Evolutionary conservation across 2,797 vertebrate genomes (phyloP), one percentile per base, ranked within the genome.

Genomic region (Acrossocheilus fasciatus): DNA sequence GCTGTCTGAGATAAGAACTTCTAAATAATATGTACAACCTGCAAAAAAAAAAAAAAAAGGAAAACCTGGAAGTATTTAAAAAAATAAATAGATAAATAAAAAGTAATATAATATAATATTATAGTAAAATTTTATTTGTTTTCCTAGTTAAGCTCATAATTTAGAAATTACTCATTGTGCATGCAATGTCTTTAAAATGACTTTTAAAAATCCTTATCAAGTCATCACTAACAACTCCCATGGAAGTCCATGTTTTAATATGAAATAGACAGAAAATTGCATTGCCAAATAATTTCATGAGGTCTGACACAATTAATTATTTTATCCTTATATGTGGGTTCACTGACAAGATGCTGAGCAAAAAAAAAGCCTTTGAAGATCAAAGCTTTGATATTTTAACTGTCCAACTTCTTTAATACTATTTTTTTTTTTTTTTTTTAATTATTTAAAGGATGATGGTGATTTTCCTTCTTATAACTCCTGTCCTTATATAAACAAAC

Each of bases 291-390:
- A n/a, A 59, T 41, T 59, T 59, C 7, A 5, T 59, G 30, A 39
- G 30, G 34, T 78, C 52, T 9, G 14, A 17, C 52, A 10, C 18
- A 15, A 41, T 76, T 5, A 26, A 39, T 77, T n/a, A 59, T 59
- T 59, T 39, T 23, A n/a, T 39, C 20, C 10, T 57, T 59, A n/a
- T 41, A 77, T 77, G 14, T 79, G 14, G 23, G 23, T 79, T 79
- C 57, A 79, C n/a, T 79, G 23, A 64, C 23, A 3, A 41, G 77
- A 64, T 45, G 41, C 41, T 80, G 43, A 64, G n/a, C 39, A 64
- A 12, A 45, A 41, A 64, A 78, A 45, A 64, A 78, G 20, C 57
- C n/a, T 80, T 80, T 45, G 59, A 80, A 80, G 39, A 59, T 17
- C 54, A 30, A 80, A 47, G n/a, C 59, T 34, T 66, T 66, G 57